A percentile compares a stretch with the other conserved stretches of the same genome.
Evolutionary conservation across 2,797 vertebrate genomes (phyloP).

Genomic region (Ambastaia sidthimunki): DNA sequence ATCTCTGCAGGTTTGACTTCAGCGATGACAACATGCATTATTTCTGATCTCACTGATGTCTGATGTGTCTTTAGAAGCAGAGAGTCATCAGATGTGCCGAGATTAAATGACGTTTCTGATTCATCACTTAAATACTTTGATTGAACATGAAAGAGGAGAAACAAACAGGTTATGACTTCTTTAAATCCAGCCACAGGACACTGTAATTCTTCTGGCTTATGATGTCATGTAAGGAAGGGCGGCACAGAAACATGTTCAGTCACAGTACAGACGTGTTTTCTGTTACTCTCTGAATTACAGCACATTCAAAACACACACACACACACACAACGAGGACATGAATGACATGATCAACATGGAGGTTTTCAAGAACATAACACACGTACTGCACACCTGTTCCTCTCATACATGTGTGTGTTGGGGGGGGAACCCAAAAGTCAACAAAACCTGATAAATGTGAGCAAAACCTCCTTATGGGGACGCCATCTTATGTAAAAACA

Average conservation of each 20-base stretch:
- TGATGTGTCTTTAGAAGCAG: too few species aligned
- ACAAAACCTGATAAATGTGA: too few species aligned
- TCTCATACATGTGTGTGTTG: background rate
- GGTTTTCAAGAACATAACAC: constrained; percentile 5
- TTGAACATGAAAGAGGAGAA: background rate
- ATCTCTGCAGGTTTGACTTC: too few species aligned
- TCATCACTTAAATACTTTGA: background rate
- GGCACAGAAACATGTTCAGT: background rate
- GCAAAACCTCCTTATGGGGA: too few species aligned
- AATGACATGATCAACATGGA: constrained; percentile 16
- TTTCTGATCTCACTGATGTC: too few species aligned
- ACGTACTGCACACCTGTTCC: constrained; percentile 21
- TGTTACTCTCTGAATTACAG: background rate
- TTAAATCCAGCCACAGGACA: background rate
- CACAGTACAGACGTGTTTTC: background rate
- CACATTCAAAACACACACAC: constrained; percentile 32
- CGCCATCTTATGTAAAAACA: too few species aligned
- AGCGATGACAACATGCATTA: too few species aligned
- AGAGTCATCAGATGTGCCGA: background rate
- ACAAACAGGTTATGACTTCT: background rate
- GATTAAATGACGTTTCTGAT: background rate
- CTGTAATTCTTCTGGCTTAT: background rate
- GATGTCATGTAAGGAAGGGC: background rate
- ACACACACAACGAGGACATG: constrained; percentile 16
- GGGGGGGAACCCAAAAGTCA: too few species aligned